These are phyloP conservation scores for Leptodactylus fallax DNA, from an alignment of 2,797 vertebrate species.

Conservation along the genomic window DNA sequence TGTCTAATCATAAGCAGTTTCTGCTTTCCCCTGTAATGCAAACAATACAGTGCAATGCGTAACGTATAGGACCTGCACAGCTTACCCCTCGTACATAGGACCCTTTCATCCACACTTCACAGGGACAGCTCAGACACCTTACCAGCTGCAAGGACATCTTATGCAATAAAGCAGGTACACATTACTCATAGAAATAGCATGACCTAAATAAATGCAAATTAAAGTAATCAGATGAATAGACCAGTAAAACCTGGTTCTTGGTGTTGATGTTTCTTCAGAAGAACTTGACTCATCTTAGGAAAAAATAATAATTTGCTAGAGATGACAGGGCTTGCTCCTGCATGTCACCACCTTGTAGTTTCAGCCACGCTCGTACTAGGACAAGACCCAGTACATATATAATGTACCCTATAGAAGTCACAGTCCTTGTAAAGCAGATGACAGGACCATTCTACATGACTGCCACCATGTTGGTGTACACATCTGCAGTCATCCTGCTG, in stretches of 20 bases:
- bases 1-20: too few relatives aligned
- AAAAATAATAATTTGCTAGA: background rate
- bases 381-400: background rate
- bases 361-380: too few relatives aligned
- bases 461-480: background rate
- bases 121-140: background rate
- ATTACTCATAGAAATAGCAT: background rate
- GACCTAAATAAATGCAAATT: constrained; percentile 4
- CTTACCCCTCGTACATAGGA: too few relatives aligned
- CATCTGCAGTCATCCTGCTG: background rate
- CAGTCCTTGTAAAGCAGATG: background rate
- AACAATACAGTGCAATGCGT: too few relatives aligned
- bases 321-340: background rate
- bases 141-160: background rate
- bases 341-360: background rate
- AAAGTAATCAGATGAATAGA: background rate
- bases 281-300: background rate
- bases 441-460: background rate
- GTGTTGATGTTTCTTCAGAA: background rate
- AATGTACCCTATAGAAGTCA: background rate
- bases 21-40: too few relatives aligned
- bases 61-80: too few relatives aligned
- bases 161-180: background rate
- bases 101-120: background rate
- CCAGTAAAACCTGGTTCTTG: background rate